phyloP scores from a whole-genome alignment of 2,888 invertebrate species.

The Acanthosoma haemorrhoidale region DNA sequence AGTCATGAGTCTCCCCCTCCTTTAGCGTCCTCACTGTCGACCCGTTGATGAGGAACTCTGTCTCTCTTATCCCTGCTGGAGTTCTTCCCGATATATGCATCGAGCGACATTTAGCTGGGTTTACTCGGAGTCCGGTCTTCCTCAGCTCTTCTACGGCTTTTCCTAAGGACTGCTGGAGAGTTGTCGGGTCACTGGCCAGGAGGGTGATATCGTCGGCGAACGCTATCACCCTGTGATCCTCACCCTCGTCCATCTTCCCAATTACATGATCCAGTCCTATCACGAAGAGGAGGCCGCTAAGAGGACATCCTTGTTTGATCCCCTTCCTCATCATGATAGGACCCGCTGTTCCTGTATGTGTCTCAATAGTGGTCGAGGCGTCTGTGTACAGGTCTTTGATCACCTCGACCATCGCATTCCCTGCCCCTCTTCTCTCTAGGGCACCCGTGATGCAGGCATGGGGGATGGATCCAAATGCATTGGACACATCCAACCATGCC shows the following conservation, averaged over 20 bases:
- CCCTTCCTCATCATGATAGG: constrained; percentile 16
- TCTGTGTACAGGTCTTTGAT: too few relatives aligned
- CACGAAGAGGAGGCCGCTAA: too few relatives aligned
- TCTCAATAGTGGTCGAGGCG: background rate
- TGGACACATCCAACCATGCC: too few relatives aligned
- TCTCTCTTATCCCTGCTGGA: background rate
- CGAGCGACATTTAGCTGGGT: constrained; percentile 3
- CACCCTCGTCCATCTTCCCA: background rate
- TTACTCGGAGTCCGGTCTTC: background rate
- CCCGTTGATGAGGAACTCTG: background rate
- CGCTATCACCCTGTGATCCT: background rate
- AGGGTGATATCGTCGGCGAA: background rate
- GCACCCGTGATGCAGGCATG: background rate
- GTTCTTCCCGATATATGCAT: too few relatives aligned
- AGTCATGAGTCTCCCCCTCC: constrained; percentile 18
- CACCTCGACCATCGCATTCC: background rate
- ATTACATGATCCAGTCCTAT: background rate
- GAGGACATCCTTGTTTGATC: too few relatives aligned
- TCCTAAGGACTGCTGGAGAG: background rate
- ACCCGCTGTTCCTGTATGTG: constrained; percentile 13
- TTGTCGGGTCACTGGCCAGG: too few relatives aligned
- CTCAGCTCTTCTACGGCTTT: background rate
- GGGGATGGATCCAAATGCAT: too few relatives aligned
- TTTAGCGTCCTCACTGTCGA: background rate
- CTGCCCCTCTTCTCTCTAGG: background rate